phyloP scores from a whole-genome alignment of 1,140 invertebrate genomes.

The Lycorma delicatula region DNA sequence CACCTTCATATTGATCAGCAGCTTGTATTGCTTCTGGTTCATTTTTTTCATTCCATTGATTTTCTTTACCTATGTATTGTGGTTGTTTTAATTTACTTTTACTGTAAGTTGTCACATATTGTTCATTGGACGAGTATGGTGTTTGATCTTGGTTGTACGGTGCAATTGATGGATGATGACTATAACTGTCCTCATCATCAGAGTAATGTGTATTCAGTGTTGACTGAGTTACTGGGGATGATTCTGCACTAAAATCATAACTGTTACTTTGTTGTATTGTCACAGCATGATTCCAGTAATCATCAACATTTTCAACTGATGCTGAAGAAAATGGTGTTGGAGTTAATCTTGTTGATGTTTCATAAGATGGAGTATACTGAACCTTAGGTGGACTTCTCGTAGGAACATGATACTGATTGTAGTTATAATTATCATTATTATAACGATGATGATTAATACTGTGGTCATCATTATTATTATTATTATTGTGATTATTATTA shows the following conservation, averaged over 20 bases:
- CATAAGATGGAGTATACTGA: background rate
- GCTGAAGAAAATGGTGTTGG: background rate
- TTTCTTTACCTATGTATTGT: conserved; percentile 15
- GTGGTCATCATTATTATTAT: conserved; percentile 2
- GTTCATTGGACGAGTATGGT: conserved; percentile 23
- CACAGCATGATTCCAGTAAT: conserved; percentile 28
- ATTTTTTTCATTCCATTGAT: conserved; percentile 17
- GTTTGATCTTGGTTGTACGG: conserved; percentile 15
- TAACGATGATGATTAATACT: background rate
- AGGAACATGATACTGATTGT: too few species aligned
- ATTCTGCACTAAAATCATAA: conserved; percentile 23
- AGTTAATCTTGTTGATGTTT: conserved; percentile 1
- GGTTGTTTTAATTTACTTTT: conserved; percentile 12
- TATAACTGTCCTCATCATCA: background rate
- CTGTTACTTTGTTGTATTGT: conserved; percentile 30
- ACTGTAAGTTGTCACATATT: conserved; percentile 12
- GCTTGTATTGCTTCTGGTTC: background rate
- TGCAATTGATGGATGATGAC: background rate
- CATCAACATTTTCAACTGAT: conserved; percentile 11
- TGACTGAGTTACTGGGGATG: conserved; percentile 14
- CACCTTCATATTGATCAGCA: background rate
- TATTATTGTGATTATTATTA: conserved; percentile 2
- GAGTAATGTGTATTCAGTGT: background rate
- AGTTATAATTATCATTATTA: background rate
- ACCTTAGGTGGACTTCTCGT: too few species aligned